Evolutionary conservation across 2,113 vertebrate genomes (phyloP).

Genomic region (Ancistrus triradiatus): DNA sequence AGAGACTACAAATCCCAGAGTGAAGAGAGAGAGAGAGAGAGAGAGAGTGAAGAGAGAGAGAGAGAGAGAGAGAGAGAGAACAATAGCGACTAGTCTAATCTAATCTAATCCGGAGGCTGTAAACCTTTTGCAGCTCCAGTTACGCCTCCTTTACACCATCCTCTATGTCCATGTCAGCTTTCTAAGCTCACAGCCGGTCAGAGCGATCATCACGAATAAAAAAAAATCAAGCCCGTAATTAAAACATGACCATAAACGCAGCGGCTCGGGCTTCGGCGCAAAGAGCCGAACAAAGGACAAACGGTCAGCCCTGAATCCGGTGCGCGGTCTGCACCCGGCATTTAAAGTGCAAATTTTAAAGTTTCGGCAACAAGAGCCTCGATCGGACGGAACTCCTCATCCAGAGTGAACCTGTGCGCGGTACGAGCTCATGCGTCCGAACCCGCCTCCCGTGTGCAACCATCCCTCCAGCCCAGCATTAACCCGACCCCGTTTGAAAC

Average conservation of each 20-base stretch:
- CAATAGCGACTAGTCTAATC: slow-evolving; percentile 36
- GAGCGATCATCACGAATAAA: background rate
- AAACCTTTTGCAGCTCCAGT: slow-evolving; percentile 45
- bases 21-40: slow-evolving; percentile 41
- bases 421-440: too few relatives aligned
- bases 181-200: slow-evolving; percentile 23
- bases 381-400: too few relatives aligned
- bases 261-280: background rate
- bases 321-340: too few relatives aligned
- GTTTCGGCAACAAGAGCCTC: too few relatives aligned
- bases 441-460: too few relatives aligned
- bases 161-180: slow-evolving; percentile 6
- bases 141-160: slow-evolving; percentile 39
- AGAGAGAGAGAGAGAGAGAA: slow-evolving; percentile 39
- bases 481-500: too few relatives aligned
- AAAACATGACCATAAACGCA: too few relatives aligned
- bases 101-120: slow-evolving; percentile 42
- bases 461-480: too few relatives aligned
- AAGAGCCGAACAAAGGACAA: background rate
- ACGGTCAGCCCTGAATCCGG: too few relatives aligned
- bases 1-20: slow-evolving; percentile 57
- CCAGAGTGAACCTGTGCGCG: too few relatives aligned
- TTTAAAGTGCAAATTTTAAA: too few relatives aligned
- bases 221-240: too few relatives aligned
- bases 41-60: slow-evolving; percentile 34